phyloP scores from a whole-genome alignment of 2,888 invertebrate species.

The Phoenoteleia sp. region DNA sequence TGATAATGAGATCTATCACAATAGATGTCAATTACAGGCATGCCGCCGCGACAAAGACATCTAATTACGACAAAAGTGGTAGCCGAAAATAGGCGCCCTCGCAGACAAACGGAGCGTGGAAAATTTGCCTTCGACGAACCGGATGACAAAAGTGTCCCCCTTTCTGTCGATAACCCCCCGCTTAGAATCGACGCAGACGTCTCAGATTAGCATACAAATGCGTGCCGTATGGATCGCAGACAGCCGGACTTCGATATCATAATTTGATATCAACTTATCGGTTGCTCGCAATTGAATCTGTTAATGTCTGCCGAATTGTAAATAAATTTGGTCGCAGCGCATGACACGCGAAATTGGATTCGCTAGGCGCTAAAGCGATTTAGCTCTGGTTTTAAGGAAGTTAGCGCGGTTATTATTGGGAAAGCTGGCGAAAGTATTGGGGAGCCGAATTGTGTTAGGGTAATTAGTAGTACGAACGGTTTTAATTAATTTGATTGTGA shows the following conservation, averaged over 20 bases:
- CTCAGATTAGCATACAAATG: conserved; percentile 45
- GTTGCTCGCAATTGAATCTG: conserved; percentile 20
- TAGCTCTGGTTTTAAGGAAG: conserved; percentile 25
- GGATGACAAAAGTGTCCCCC: conserved; percentile 22
- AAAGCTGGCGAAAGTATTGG: neutral
- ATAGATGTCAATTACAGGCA: conserved; percentile 71
- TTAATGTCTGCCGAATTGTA: conserved; percentile 43
- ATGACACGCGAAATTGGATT: conserved; percentile 26
- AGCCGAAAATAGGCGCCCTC: conserved; percentile 51
- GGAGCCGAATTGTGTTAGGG: neutral
- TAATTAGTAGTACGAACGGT: conserved; percentile 27
- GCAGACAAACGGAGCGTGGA: conserved; percentile 22
- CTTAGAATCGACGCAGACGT: conserved; percentile 19
- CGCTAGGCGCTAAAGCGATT: conserved; percentile 18
- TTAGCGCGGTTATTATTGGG: conserved; percentile 14
- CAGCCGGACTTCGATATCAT: neutral
- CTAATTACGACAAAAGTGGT: conserved; percentile 66
- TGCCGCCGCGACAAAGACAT: conserved; percentile 67
- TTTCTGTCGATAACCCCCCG: conserved; percentile 22
- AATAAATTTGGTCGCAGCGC: conserved; percentile 23
- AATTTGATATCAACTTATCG: conserved; percentile 45
- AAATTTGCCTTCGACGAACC: conserved; percentile 41
- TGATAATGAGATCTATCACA: conserved; percentile 69
- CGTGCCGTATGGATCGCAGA: conserved; percentile 1
- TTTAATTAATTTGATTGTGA: conserved; percentile 52